Base-by-base conservation (phyloP, 2,797 vertebrate species). In the Epinephelus malabaricus region DNA sequence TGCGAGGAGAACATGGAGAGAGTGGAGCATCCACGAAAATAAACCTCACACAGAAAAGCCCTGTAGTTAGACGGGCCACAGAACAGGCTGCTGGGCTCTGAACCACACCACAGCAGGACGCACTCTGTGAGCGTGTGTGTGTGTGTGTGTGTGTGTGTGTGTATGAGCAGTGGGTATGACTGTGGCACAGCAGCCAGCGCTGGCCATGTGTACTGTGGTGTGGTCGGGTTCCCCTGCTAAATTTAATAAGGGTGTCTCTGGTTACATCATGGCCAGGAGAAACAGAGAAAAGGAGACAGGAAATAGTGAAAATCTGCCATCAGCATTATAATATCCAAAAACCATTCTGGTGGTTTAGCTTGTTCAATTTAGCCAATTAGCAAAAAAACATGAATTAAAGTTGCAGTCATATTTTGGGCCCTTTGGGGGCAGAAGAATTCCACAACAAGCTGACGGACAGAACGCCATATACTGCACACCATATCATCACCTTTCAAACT, bases 31-130 rank as follows among this genome's bases (percentile, higher is more conserved):
- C 86, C 89, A 88, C 90, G 15, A 86, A 92, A 94, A 92, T 92
- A 93, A 91, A 89, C 82, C 86, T 81, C 79, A 90, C 85, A 88
- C 76, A 90, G 85, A 92, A 90, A 92, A 90, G 80, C 86, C 89
- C 92, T 94, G 86, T 92, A 93, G 84, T 92, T 92, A 89, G 55
- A 77, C 38, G 65, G 62, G 80, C 88, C 91, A 46, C 90, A 91
- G 79, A 81, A 82, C 83, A 85, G 90, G 76, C 86, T 88, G 79
- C 85, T 69, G 85, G 79, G 82, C 88, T 77, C 84, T 25, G 43
- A 83, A 82, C 83, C 87, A 81, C 67, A 84, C 87, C 86, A 74
- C 88, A 91, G 85, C 71, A 77, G 73, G 73, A 81, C 78, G 0
- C 58, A 27, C 27, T 56, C 19, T 53, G 9, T 76, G 68, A 78